Evolutionary conservation across 2,888 invertebrate genomes (phyloP).

Genomic region (Cetonia aurata): DNA sequence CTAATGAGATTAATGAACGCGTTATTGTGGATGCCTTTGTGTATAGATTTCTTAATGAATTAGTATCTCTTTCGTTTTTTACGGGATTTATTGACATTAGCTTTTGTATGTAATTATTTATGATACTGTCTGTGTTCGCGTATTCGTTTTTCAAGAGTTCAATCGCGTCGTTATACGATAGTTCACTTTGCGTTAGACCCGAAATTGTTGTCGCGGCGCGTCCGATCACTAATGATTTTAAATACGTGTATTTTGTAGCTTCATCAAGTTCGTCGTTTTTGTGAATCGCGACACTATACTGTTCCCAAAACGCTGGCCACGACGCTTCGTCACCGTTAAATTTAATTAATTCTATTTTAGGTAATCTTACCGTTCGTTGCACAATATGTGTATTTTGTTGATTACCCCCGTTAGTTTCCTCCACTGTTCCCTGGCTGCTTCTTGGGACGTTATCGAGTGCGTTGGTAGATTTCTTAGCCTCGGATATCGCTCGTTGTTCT

Average conservation of each 20-base stretch:
- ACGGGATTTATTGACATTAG: background rate
- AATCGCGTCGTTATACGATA: slow-evolving; percentile 7
- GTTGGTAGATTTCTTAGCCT: too few species aligned
- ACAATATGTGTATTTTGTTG: too few species aligned
- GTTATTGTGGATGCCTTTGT: slow-evolving; percentile 8
- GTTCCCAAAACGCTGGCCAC: slow-evolving; percentile 9
- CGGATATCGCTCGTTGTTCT: too few species aligned
- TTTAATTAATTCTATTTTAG: slow-evolving; percentile 13
- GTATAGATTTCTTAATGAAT: slow-evolving; percentile 1
- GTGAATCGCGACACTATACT: slow-evolving; percentile 6
- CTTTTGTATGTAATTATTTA: slow-evolving; percentile 9
- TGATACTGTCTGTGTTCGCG: background rate
- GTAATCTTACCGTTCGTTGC: slow-evolving; percentile 15
- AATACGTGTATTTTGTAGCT: slow-evolving; percentile 3
- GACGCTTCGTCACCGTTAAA: background rate
- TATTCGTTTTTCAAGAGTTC: slow-evolving; percentile 3
- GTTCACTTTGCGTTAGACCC: slow-evolving; percentile 6
- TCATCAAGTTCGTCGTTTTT: background rate
- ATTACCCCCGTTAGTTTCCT: too few species aligned
- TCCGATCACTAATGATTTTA: background rate
- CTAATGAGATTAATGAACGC: slow-evolving; percentile 1
- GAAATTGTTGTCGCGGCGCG: background rate
- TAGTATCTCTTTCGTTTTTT: background rate
- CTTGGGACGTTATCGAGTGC: too few species aligned
- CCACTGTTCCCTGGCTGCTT: too few species aligned